Base-by-base conservation (phyloP, 1,140 invertebrate species). In the Hestina assimilis region DNA sequence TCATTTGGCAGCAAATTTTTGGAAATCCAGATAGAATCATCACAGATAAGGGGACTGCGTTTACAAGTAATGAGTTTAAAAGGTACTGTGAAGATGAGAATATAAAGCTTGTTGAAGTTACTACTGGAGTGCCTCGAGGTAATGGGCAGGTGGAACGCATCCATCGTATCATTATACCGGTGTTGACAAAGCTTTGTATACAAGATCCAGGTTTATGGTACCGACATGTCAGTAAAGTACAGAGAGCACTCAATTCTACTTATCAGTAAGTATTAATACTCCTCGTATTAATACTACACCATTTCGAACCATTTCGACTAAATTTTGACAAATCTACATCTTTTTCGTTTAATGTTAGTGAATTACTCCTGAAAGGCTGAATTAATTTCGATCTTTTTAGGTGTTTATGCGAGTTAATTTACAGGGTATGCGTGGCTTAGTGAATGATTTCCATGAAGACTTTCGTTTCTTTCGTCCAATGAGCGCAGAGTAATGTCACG, bases 1-100 rank as follows among this genome's bases (percentile, higher is more conserved):
- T 20, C 33, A 26, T 59, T 29, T 72, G 75, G 29, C 56, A 69
- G 21, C 54, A 67, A 35, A 52, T 59, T 20, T 87, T 84, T 69
- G 79, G 81, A 7, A 68, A 70, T 21, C 80, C 79, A 2, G 12
- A 31, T 7, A 59, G 75, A 26, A 73, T 87, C 5, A 68, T 86
- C 1, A 65, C 69, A 0, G 79, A 85, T 41, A 33, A 73, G 41
- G 73, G 69, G 2, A 65, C 82, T 4, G 83, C 85, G 0, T 89
- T 89, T 47, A 89, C 80, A 0, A 50, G 69, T 4, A 57, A 63
- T 6, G 59, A 65, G 0, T 82, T 83, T 48, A 5, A 69, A 40
- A 45, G 63, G 0, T 84, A 81, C 57, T 83, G 78, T 47, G 9
- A 50, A n/a, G 14, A 54, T 5, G 69, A 84, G 61, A 57, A 63